A percentile compares a stretch with the other conserved stretches of the same genome.
Evolutionary conservation across 2,888 invertebrate genomes (phyloP).

Genomic region (Yponomeuta evonymella): DNA sequence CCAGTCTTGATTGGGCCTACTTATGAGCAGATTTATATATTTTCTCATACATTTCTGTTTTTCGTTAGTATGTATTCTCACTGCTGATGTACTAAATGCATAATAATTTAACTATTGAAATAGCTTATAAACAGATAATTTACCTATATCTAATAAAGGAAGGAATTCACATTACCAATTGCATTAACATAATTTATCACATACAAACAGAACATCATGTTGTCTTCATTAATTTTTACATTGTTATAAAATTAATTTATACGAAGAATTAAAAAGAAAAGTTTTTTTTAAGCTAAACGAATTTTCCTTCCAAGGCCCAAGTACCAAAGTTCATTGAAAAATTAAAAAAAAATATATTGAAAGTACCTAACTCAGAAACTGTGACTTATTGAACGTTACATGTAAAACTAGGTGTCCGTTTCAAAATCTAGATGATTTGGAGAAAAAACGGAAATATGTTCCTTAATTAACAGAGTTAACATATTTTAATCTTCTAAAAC

Average conservation of each 20-base stretch:
- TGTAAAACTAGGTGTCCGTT: too few species aligned
- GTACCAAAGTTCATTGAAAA: not conserved
- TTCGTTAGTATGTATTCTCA: not conserved
- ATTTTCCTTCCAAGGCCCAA: not conserved
- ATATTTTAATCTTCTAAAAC: not conserved
- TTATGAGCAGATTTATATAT: too few species aligned
- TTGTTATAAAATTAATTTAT: slow-evolving; percentile 56
- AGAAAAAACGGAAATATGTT: too few species aligned
- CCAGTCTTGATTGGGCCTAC: not conserved
- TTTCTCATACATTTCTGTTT: too few species aligned
- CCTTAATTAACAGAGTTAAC: too few species aligned
- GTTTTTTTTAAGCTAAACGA: slow-evolving; percentile 23
- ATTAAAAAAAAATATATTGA: too few species aligned
- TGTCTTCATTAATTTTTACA: slow-evolving; percentile 47
- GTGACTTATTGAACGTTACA: too few species aligned
- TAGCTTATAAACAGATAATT: not conserved
- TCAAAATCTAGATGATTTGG: too few species aligned
- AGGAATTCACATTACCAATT: slow-evolving; percentile 32
- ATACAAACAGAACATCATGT: slow-evolving; percentile 28
- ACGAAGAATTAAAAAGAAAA: slow-evolving; percentile 53
- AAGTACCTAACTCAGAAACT: too few species aligned
- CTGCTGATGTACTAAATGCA: not conserved
- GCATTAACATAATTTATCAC: not conserved
- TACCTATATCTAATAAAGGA: not conserved
- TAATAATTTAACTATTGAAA: not conserved